phyloP scores from a whole-genome alignment of 2,113 vertebrate genomes.

The Lagopus muta region DNA sequence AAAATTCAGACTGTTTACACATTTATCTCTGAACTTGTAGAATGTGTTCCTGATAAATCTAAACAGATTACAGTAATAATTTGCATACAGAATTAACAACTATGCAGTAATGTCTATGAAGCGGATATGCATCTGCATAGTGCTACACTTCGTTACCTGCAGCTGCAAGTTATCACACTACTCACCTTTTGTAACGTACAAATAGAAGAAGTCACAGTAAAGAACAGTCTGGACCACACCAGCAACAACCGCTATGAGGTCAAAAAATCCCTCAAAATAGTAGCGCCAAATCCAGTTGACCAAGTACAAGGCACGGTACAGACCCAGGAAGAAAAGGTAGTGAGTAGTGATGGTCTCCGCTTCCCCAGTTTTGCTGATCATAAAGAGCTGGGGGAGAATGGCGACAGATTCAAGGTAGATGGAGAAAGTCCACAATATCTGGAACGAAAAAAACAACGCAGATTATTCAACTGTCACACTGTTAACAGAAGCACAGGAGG shows the following conservation, averaged over 20 bases:
- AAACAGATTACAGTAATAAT: neutral
- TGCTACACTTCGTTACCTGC: neutral
- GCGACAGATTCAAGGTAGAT: constrained; percentile 98
- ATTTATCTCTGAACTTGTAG: neutral
- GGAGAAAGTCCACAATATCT: constrained; percentile 99
- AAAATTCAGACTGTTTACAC: neutral
- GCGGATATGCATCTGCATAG: neutral
- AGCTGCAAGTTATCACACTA: neutral
- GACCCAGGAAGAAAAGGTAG: constrained; percentile 97
- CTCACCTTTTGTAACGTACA: constrained; percentile 99
- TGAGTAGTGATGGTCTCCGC: constrained; percentile 99
- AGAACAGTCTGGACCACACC: constrained; percentile 98
- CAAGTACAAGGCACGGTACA: constrained; percentile 96
- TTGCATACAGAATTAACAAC: neutral
- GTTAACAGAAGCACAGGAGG: neutral
- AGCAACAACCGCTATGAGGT: constrained; percentile 98
- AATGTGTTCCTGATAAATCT: fast-evolving
- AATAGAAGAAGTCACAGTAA: constrained; percentile 99
- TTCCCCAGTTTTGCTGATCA: constrained; percentile 99
- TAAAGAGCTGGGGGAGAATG: constrained; percentile 98
- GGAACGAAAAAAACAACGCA: neutral
- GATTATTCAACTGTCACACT: neutral
- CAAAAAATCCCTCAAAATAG: constrained; percentile 98
- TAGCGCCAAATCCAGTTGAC: constrained; percentile 99
- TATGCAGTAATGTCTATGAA: fast-evolving